Conservation (phyloP, 1,140 invertebrate genomes). For the Elymnias hypermnestra region DNA sequence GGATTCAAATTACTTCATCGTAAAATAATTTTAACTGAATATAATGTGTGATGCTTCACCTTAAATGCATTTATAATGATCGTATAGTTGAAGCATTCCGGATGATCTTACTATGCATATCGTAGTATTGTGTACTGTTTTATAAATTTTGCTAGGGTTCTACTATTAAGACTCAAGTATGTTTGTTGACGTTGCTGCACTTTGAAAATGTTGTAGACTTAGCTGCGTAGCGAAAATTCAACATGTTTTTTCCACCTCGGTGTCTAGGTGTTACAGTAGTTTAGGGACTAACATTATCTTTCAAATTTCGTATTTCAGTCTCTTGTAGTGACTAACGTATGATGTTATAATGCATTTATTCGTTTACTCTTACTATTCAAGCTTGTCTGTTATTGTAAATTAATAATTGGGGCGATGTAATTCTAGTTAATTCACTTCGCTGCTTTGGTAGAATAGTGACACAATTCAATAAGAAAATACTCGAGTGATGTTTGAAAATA, state of each 20-base stretch:
- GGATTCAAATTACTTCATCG: too few relatives aligned
- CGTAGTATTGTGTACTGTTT: constrained; percentile 33
- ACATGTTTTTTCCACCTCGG: constrained; percentile 48
- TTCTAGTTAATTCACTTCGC: constrained; percentile 14
- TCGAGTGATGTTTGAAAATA: too few relatives aligned
- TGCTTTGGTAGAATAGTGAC: too few relatives aligned
- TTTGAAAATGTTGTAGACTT: constrained; percentile 30
- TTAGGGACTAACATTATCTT: constrained; percentile 28
- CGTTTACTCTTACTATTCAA: constrained; percentile 31
- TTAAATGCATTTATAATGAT: too few relatives aligned
- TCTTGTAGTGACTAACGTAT: constrained; percentile 26
- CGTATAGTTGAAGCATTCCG: too few relatives aligned
- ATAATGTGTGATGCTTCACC: constrained; percentile 35
- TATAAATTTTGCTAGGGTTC: constrained; percentile 25
- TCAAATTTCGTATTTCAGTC: constrained; percentile 32
- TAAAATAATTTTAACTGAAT: too few relatives aligned
- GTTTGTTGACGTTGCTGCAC: constrained; percentile 54
- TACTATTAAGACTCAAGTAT: constrained; percentile 14
- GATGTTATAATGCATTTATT: constrained; percentile 18
- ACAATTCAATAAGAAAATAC: too few relatives aligned
- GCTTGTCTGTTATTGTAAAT: constrained; percentile 46
- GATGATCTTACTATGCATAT: constrained; percentile 43
- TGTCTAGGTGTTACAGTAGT: constrained; percentile 64
- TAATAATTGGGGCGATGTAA: constrained; percentile 35
- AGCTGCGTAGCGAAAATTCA: constrained; percentile 47